A percentile compares a stretch with the other conserved stretches of the same genome.
Evolutionary conservation across 2,797 vertebrate genomes (phyloP).

Genomic region (Chromobotia macracanthus): DNA sequence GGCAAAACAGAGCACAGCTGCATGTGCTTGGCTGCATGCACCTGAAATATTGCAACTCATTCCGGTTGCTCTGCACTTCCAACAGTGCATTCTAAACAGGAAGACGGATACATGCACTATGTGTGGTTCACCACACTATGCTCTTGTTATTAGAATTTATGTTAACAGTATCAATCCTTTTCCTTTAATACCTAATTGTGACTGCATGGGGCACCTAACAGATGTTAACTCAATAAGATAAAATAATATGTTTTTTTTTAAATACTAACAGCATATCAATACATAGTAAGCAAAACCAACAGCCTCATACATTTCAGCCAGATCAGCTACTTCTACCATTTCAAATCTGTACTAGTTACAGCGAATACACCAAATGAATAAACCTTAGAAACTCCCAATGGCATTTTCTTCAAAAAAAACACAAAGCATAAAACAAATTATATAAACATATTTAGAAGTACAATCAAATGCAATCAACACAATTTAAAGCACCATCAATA

Average conservation of each 20-base stretch:
- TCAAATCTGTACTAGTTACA: neutral
- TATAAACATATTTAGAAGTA: too few species aligned
- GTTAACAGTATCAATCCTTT: neutral
- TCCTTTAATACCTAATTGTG: too few species aligned
- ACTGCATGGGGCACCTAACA: too few species aligned
- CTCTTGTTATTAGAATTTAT: neutral
- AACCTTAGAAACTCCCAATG: too few species aligned
- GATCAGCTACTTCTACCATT: neutral
- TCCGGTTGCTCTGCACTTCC: neutral
- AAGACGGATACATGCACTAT: neutral
- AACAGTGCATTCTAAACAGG: neutral
- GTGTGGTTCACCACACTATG: neutral
- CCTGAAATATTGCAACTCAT: neutral
- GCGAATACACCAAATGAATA: neutral
- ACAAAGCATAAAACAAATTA: too few species aligned
- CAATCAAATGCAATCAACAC: too few species aligned
- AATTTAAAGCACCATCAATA: too few species aligned
- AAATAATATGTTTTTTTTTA: too few species aligned
- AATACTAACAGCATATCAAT: too few species aligned
- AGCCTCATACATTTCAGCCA: neutral
- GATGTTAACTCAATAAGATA: neutral
- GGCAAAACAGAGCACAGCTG: neutral
- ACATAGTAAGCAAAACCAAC: too few species aligned
- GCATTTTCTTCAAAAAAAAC: too few species aligned
- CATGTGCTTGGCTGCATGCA: constrained; percentile 3